phyloP scores from a whole-genome alignment of 2,113 vertebrate species.

The Recurvirostra avosetta region DNA sequence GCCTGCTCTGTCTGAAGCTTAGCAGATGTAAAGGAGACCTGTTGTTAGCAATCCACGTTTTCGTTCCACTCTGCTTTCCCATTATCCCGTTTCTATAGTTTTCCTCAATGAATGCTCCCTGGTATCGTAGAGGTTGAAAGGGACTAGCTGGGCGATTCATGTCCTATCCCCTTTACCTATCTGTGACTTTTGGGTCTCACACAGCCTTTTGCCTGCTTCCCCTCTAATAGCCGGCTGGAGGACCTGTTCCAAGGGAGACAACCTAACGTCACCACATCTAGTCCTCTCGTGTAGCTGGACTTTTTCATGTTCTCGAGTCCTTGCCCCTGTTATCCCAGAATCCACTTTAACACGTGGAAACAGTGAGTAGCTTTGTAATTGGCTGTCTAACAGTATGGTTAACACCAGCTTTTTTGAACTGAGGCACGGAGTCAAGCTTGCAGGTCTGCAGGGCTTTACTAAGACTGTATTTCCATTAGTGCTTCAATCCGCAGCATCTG shows the following conservation, averaged over 20 bases:
- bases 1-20: neutral
- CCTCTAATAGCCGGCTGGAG: neutral
- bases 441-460: neutral
- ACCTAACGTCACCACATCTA: neutral
- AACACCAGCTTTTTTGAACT: neutral
- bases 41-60: neutral
- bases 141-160: neutral
- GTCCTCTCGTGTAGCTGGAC: neutral
- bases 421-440: neutral
- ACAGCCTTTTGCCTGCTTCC: neutral
- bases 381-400: neutral
- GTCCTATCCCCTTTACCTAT: neutral
- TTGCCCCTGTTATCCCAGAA: neutral
- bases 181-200: neutral
- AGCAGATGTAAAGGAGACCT: neutral
- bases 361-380: neutral
- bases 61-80: neutral
- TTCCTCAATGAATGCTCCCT: neutral
- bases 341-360: neutral
- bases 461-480: neutral
- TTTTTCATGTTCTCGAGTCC: conserved; percentile 16
- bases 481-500: neutral
- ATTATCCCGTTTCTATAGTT: neutral
- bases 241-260: neutral
- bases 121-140: neutral